phyloP scores from a whole-genome alignment of 2,888 invertebrate species.

The Hoplodrina blanda region DNA sequence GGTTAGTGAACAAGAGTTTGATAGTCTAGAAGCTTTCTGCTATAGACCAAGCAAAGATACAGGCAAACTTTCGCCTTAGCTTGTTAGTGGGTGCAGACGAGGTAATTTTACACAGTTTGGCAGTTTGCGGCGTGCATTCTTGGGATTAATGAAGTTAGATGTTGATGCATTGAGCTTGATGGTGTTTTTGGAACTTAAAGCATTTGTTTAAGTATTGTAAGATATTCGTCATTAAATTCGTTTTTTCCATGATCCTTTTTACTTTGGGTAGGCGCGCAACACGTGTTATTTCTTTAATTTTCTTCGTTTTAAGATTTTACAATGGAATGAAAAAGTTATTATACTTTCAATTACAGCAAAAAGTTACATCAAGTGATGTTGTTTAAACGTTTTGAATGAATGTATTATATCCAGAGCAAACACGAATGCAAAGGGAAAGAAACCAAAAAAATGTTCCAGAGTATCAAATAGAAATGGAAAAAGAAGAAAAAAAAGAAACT shows the following conservation, averaged over 20 bases:
- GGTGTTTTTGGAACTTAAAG: neutral
- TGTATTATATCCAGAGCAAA: conserved; percentile 19
- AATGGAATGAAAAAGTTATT: neutral
- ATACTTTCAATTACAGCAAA: conserved; percentile 2
- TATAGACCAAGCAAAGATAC: conserved; percentile 67
- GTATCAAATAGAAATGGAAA: conserved; percentile 21
- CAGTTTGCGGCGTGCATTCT: conserved; percentile 66
- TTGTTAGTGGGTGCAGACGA: conserved; percentile 64
- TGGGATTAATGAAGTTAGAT: conserved; percentile 63
- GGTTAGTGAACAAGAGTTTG: conserved; percentile 66
- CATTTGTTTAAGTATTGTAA: too few species aligned
- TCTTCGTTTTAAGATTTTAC: too few species aligned
- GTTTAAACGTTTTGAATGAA: conserved; percentile 20
- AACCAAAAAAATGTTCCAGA: conserved; percentile 25
- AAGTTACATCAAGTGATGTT: conserved; percentile 33
- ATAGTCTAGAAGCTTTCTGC: conserved; percentile 66
- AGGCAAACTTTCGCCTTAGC: conserved; percentile 64
- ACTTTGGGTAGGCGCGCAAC: too few species aligned
- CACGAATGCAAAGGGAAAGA: conserved; percentile 28
- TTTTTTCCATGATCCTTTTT: neutral
- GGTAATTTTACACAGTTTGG: conserved; percentile 70
- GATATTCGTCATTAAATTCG: neutral
- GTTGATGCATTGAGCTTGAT: conserved; percentile 47
- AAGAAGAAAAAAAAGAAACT: conserved; percentile 24
- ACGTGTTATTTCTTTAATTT: too few species aligned